Conservation (phyloP, 2,797 vertebrate genomes). For the Esox masquinongy region DNA sequence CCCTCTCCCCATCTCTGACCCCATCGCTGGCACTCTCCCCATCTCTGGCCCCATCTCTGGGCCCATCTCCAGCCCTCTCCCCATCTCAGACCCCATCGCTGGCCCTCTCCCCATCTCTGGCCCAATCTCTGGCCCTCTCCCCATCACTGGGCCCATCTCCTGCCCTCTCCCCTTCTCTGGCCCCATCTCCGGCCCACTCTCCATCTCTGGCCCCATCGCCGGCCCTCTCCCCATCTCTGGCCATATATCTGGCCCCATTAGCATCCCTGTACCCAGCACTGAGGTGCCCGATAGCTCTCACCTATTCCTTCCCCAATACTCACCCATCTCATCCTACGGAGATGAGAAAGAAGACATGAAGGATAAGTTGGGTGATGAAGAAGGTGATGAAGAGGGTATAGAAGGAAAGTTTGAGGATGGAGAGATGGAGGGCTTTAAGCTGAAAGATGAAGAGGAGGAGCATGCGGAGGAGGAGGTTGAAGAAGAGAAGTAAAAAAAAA, state of each 20-base stretch:
- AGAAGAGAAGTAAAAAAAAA: conserved; percentile 54
- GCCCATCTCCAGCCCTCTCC: too few relatives aligned
- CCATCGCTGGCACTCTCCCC: background rate
- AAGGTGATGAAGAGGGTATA: accelerated
- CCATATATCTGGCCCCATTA: background rate
- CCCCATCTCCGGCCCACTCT: background rate
- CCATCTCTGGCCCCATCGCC: background rate
- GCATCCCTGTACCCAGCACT: background rate
- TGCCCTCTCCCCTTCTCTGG: background rate
- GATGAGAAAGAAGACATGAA: conserved; percentile 57
- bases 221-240: background rate
- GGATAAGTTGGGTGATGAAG: conserved; percentile 17
- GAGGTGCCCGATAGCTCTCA: conserved; percentile 45
- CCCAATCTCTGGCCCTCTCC: background rate
- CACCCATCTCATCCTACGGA: conserved; percentile 72
- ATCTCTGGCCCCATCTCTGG: background rate
- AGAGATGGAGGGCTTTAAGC: background rate
- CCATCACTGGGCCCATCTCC: background rate
- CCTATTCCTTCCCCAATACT: conserved; percentile 64
- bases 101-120: background rate
- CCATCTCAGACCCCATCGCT: background rate
- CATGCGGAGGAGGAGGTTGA: conserved; percentile 30
- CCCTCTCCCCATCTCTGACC: background rate
- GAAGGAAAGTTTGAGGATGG: conserved; percentile 25
- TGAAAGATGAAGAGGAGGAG: conserved; percentile 36